Conservation (phyloP, 2,888 invertebrate species). For the Leucophenga montana region DNA sequence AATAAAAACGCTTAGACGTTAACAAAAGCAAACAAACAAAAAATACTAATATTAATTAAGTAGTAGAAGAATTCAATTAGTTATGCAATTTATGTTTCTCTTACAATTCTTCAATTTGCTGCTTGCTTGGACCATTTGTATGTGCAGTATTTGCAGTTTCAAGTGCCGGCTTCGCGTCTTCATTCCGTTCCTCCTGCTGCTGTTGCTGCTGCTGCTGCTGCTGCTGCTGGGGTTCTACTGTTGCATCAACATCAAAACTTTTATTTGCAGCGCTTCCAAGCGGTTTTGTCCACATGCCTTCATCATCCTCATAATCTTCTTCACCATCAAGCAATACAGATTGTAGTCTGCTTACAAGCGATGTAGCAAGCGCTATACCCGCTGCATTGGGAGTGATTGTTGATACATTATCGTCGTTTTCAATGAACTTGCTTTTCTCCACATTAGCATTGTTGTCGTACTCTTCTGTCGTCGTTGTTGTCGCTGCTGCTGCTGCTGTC, state of each 20-base stretch:
- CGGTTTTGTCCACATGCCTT: slow-evolving; percentile 70
- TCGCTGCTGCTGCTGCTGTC: slow-evolving; percentile 20
- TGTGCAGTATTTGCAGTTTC: slow-evolving; percentile 52
- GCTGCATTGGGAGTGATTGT: slow-evolving; percentile 35
- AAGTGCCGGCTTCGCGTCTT: background rate
- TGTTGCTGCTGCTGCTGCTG: slow-evolving; percentile 23
- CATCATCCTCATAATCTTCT: slow-evolving; percentile 66
- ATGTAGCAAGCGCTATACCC: slow-evolving; percentile 39
- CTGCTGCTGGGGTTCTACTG: background rate
- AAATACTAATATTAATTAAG: background rate
- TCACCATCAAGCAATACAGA: slow-evolving; percentile 60
- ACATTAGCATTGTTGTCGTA: slow-evolving; percentile 71
- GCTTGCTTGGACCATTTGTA: slow-evolving; percentile 59
- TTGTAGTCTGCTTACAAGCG: slow-evolving; percentile 53
- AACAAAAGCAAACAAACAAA: background rate
- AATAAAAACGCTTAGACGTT: too few relatives aligned
- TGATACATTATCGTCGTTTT: slow-evolving; percentile 40
- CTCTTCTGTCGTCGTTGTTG: slow-evolving; percentile 49
- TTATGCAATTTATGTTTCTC: slow-evolving; percentile 27
- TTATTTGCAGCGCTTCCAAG: slow-evolving; percentile 50
- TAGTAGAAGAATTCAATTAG: background rate
- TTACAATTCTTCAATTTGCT: slow-evolving; percentile 57
- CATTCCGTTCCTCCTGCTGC: slow-evolving; percentile 5
- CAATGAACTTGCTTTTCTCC: slow-evolving; percentile 54
- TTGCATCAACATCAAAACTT: background rate